Evolutionary conservation across 2,113 vertebrate species (phyloP).

Genomic region (Ochotona princeps): DNA sequence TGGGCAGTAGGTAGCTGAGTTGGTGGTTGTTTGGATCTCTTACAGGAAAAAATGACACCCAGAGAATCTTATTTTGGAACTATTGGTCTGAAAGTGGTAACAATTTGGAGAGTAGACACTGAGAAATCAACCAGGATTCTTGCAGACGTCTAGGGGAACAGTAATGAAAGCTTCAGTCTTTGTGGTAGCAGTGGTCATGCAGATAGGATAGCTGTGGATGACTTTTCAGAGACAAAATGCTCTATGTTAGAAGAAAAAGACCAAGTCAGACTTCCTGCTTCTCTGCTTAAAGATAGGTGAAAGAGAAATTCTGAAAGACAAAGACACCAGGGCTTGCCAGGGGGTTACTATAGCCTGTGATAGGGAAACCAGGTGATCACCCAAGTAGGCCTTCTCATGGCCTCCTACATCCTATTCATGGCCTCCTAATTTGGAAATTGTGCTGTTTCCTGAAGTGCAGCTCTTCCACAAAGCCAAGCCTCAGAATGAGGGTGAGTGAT

Average conservation of each 20-base stretch:
- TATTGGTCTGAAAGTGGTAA: slow-evolving; percentile 14
- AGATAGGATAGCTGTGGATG: slow-evolving; percentile 8
- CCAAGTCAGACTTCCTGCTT: neutral
- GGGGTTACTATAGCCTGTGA: neutral
- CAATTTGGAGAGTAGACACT: slow-evolving; percentile 1
- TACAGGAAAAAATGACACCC: neutral
- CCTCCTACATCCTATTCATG: neutral
- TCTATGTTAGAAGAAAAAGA: slow-evolving; percentile 30
- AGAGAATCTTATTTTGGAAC: neutral
- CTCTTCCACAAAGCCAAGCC: neutral
- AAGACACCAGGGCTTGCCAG: neutral
- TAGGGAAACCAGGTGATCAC: neutral
- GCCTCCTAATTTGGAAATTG: neutral
- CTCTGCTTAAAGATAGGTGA: slow-evolving; percentile 17
- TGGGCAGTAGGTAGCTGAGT: neutral
- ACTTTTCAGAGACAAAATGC: slow-evolving; percentile 14
- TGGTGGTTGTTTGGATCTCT: slow-evolving; percentile 33
- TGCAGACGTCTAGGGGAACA: slow-evolving; percentile 32
- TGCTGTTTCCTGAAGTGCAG: neutral
- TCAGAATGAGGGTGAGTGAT: neutral
- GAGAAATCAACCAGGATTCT: neutral
- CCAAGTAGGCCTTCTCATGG: neutral
- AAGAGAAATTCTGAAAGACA: neutral
- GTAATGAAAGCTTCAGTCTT: neutral
- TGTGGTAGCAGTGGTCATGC: neutral